These are phyloP conservation scores for Ceratotherium simum DNA, from an alignment of 2,113 vertebrate genomes.

Conservation along the genomic window DNA sequence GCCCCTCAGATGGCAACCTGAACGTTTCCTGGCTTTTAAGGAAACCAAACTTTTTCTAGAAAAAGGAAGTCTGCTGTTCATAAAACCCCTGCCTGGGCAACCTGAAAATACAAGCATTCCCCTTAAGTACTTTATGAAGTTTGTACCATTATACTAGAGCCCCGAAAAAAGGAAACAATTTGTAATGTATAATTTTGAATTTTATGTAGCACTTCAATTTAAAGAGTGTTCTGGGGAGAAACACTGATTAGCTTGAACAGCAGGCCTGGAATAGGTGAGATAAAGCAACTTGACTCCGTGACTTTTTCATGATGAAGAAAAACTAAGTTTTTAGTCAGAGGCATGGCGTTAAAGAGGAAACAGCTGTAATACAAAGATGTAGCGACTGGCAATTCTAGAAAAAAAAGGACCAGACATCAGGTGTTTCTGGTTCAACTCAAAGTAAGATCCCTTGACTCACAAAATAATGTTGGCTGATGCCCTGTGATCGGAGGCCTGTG, in stretches of 20 bases:
- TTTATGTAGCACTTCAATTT: neutral
- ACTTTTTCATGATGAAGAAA: neutral
- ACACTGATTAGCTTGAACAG: neutral
- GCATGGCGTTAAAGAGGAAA: neutral
- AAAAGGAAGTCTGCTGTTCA: neutral
- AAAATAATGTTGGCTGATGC: neutral
- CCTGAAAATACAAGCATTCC: neutral
- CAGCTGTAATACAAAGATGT: neutral
- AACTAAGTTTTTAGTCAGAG: neutral
- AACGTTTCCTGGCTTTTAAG: neutral
- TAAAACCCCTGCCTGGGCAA: neutral
- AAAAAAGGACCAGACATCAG: neutral
- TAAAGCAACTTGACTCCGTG: neutral
- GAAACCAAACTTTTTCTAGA: neutral
- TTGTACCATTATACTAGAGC: neutral
- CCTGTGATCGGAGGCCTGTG: neutral
- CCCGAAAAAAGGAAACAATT: neutral
- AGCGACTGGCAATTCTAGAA: neutral
- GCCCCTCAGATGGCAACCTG: neutral
- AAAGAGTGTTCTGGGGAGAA: neutral
- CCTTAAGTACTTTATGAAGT: neutral
- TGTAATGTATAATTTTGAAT: neutral
- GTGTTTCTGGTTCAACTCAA: neutral
- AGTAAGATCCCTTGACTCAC: neutral
- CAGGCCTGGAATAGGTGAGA: neutral